Evolutionary conservation across 1,140 invertebrate species (phyloP), one percentile per base, ranked within the genome.

Genomic region (Gryllus bimaculatus): DNA sequence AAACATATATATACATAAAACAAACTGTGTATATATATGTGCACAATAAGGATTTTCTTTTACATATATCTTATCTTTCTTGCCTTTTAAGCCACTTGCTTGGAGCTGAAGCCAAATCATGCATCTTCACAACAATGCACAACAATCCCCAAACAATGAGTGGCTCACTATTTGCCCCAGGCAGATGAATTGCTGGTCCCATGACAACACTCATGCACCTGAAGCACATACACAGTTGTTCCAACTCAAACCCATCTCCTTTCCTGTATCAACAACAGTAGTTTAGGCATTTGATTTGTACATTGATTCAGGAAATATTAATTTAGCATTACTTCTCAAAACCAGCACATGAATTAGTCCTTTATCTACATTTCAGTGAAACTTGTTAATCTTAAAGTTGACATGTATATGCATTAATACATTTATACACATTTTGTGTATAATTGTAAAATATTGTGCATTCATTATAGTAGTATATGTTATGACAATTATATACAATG

Each of bases 71-170:
- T 39, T 39, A 13, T 66, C 54, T 66, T 66, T 66, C 54, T 66
- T 66, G 54, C 54, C 54, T 66, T 66, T 66, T 18, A 66, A 66
- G 54, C 10, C 54, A 66, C 54, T 13, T 66, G 54, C 54, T 66
- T 66, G 54, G 54, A 66, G 54, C 54, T 66, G 54, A 66, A 66
- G 54, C 54, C 54, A 66, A 66, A 66, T 66, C 54, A 66, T 66
- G 54, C 54, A 66, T 66, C 18, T 66, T 66, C 54, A 66, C 18
- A 13, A 66, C 18, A 66, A 66, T 66, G 54, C 54, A 66, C 18
- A 66, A 66, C 54, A 66, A 66, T 66, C 54, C 18, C 54, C 54
- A 66, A 66, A 66, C 54, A 66, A 66, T 66, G 54, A 66, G 54
- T 66, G 54, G 18, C 54, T 66, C 54, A 66, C 10, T 66, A 13